Percentiles rank a stretch among this genome's conserved stretches.
Conservation (phyloP, 2,888 invertebrate genomes). For the Calliopum simillimum region DNA sequence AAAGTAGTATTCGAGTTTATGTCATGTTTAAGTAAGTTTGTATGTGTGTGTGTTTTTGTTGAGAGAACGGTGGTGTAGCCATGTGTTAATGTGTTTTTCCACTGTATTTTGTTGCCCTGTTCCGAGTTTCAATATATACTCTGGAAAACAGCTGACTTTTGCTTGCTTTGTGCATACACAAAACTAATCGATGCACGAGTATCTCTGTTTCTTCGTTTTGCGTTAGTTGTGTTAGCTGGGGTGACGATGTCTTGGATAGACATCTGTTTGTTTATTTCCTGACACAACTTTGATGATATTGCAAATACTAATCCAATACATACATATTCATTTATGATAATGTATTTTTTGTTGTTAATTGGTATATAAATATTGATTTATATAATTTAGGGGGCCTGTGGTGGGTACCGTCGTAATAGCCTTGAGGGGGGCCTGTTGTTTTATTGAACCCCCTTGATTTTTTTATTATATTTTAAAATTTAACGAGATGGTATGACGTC, state of each 20-base stretch:
- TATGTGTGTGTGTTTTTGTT: neutral
- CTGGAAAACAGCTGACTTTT: constrained; percentile 52
- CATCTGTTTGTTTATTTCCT: constrained; percentile 24
- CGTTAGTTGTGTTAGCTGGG: neutral
- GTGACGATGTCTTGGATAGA: constrained; percentile 10
- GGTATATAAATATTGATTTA: no score
- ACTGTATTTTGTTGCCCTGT: neutral
- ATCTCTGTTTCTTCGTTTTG: neutral
- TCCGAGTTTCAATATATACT: neutral
- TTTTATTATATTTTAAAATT: neutral
- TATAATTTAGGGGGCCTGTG: constrained; percentile 25
- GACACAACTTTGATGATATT: no score
- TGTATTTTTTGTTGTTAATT: no score
- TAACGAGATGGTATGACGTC: no score
- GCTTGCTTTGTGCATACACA: constrained; percentile 37
- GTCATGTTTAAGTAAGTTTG: no score
- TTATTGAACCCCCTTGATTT: constrained; percentile 1
- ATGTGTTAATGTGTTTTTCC: constrained; percentile 9
- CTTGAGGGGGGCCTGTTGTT: constrained; percentile 18
- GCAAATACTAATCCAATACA: no score
- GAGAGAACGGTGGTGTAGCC: constrained; percentile 5
- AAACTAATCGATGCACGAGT: no score
- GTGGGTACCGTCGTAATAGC: constrained; percentile 14
- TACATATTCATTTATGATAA: no score
- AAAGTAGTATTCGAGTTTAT: constrained; percentile 7